phyloP scores from a whole-genome alignment of 2,797 vertebrate species.

The Jordanella pulchra region DNA sequence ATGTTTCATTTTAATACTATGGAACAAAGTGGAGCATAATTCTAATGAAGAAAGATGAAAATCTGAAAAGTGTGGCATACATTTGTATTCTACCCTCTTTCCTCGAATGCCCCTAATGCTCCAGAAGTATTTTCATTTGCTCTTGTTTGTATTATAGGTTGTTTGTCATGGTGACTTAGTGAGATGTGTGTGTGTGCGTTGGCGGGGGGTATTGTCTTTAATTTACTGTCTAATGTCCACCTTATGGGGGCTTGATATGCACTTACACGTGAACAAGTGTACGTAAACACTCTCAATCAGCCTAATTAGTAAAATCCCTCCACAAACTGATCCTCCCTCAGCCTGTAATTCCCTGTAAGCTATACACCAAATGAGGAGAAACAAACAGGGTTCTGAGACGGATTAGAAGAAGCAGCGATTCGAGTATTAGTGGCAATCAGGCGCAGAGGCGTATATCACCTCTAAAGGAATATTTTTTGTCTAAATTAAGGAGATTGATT shows the following conservation, averaged over 20 bases:
- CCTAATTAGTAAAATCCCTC: slow-evolving; percentile 48
- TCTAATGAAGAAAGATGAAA: background rate
- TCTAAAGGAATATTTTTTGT: background rate
- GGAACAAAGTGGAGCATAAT: background rate
- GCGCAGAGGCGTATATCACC: background rate
- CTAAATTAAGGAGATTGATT: background rate
- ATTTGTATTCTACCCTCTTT: background rate
- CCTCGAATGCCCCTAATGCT: background rate
- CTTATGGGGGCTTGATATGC: slow-evolving; percentile 1
- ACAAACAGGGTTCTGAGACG: slow-evolving; percentile 38
- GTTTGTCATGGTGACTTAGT: background rate
- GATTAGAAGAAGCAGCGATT: slow-evolving; percentile 30
- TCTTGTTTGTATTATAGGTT: background rate
- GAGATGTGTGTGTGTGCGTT: too few species aligned
- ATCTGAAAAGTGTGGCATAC: background rate
- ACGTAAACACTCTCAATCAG: slow-evolving; percentile 35
- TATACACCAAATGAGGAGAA: slow-evolving; percentile 34
- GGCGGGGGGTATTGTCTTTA: background rate
- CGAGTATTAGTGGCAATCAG: slow-evolving; percentile 16
- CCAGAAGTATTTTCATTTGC: background rate
- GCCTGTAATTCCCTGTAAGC: slow-evolving; percentile 56
- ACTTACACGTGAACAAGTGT: slow-evolving; percentile 19
- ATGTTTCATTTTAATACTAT: background rate
- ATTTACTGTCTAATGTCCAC: slow-evolving; percentile 1
- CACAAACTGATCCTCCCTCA: slow-evolving; percentile 45